phyloP scores from a whole-genome alignment of 2,113 vertebrate species.

The Pangasianodon gigas region DNA sequence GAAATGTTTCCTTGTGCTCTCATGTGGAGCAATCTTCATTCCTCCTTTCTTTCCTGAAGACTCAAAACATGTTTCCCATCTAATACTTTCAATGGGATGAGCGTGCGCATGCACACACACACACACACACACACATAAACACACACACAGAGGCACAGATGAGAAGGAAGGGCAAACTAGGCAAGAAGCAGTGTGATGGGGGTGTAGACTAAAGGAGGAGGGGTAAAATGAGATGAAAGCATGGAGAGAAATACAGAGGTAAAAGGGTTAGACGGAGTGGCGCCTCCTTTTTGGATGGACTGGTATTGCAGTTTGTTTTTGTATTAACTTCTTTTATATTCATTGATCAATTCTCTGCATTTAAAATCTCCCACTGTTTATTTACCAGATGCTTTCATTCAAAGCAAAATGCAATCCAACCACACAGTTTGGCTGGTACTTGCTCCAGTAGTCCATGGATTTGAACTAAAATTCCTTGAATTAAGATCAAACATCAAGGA shows the following conservation, averaged over 20 bases:
- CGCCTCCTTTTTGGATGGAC: conserved; percentile 8
- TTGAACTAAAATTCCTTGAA: neutral
- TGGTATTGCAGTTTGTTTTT: neutral
- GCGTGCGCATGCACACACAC: conserved; percentile 22
- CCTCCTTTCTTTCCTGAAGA: conserved; percentile 19
- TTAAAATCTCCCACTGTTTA: neutral
- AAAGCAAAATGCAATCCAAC: neutral
- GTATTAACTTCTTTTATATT: neutral
- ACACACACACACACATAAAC: conserved; percentile 39
- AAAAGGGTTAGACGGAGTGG: neutral
- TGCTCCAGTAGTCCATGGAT: neutral
- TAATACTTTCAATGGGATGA: conserved; percentile 15
- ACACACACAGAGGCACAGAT: conserved; percentile 43
- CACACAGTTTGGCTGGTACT: neutral
- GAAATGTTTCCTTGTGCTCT: conserved; percentile 17
- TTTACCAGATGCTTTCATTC: neutral
- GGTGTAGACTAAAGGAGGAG: conserved; percentile 41
- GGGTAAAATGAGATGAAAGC: conserved; percentile 4
- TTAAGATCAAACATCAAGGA: neutral
- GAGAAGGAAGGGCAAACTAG: conserved; percentile 45
- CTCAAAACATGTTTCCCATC: conserved; percentile 39
- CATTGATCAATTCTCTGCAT: neutral
- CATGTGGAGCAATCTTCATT: conserved; percentile 11
- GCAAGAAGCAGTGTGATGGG: conserved; percentile 25
- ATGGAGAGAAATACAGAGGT: neutral